Conservation (phyloP, 2,888 invertebrate genomes). For the Conchocele bisecta region DNA sequence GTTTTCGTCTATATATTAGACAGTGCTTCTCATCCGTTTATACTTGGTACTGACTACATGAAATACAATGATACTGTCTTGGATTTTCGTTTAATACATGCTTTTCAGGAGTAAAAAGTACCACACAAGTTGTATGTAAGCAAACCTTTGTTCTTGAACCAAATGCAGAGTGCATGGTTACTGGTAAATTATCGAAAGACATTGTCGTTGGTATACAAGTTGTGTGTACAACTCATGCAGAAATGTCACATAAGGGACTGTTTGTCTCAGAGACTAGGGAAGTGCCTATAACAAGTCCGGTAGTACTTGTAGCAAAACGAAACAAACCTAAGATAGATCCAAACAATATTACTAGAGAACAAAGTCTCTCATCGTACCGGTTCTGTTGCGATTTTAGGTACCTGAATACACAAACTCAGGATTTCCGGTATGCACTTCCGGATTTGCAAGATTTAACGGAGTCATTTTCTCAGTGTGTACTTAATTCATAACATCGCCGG, state of each 20-base stretch:
- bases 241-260: no score
- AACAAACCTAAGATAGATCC: conserved; percentile 6
- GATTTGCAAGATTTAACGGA: conserved; percentile 30
- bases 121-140: no score
- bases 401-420: conserved; percentile 31
- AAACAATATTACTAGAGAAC: background rate
- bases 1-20: conserved; percentile 8
- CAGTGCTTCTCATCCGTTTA: conserved; percentile 17
- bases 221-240: no score
- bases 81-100: no score
- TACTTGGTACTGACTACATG: conserved; percentile 21
- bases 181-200: no score
- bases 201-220: no score
- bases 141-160: no score
- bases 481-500: conserved; percentile 8
- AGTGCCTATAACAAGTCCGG: conserved; percentile 9
- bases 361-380: conserved; percentile 16
- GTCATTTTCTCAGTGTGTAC: conserved; percentile 18
- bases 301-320: conserved; percentile 4
- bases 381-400: conserved; percentile 37
- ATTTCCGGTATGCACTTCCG: conserved; percentile 26
- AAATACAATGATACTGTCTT: background rate
- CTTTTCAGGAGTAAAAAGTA: no score
- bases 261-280: background rate
- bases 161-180: no score